These are phyloP conservation scores for Regulus satrapa DNA, from an alignment of 2,113 vertebrate genomes.

Conservation along the genomic window DNA sequence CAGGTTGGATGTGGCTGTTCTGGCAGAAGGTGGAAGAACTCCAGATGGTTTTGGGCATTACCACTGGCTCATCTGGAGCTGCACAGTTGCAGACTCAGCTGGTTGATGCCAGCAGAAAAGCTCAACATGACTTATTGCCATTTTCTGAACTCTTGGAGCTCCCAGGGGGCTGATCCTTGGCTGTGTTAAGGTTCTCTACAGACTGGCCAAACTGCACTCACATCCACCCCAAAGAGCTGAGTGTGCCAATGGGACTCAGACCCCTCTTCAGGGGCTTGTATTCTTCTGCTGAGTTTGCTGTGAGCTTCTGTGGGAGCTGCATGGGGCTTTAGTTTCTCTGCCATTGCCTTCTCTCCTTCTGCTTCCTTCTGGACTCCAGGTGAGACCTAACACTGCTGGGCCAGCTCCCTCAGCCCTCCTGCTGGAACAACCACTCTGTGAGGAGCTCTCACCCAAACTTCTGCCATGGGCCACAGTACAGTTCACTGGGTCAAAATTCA, in stretches of 20 bases:
- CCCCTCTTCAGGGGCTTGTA: not conserved
- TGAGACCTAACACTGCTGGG: not conserved
- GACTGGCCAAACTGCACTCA: not conserved
- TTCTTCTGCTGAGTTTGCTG: not conserved
- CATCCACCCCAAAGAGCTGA: not conserved
- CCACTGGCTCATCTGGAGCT: not conserved
- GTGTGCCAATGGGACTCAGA: rapidly evolving
- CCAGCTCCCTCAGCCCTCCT: not conserved
- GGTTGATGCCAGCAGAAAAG: not conserved
- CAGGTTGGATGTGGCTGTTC: not conserved
- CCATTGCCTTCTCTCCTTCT: not conserved
- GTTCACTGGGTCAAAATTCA: not conserved
- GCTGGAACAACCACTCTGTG: not conserved
- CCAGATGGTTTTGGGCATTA: not conserved
- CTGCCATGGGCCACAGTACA: not conserved
- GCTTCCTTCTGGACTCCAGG: not conserved
- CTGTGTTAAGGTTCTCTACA: not conserved
- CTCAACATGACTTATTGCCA: not conserved
- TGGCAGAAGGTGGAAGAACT: not conserved
- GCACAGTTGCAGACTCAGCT: not conserved
- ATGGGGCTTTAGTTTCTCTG: not conserved
- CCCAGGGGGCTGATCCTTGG: not conserved
- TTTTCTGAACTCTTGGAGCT: not conserved
- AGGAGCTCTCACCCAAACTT: not conserved
- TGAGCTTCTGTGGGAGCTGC: not conserved